These are phyloP conservation scores for Lepidochrysops patricia DNA, from an alignment of 2,888 invertebrate genomes.

Conservation along the genomic window DNA sequence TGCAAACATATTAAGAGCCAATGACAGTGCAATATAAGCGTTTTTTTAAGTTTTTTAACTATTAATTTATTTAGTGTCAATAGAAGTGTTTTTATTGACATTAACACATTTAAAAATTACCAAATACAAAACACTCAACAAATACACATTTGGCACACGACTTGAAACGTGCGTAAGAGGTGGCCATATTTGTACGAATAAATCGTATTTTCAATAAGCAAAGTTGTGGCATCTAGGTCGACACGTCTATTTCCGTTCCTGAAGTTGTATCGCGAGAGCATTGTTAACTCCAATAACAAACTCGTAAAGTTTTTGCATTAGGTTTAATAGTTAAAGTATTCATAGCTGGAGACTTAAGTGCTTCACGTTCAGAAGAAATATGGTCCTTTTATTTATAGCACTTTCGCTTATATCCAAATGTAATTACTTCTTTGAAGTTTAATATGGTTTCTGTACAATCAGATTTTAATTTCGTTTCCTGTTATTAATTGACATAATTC, in stretches of 20 bases:
- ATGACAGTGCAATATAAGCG: too few species aligned
- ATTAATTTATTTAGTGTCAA: too few species aligned
- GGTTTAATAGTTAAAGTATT: constrained; percentile 7
- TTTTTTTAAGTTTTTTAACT: too few species aligned
- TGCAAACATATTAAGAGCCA: too few species aligned
- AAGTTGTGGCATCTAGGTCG: constrained; percentile 24
- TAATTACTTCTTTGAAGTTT: background rate
- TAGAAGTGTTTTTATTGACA: too few species aligned
- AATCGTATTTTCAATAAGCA: constrained; percentile 11
- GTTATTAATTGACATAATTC: too few species aligned
- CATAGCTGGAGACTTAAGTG: background rate
- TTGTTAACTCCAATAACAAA: constrained; percentile 23
- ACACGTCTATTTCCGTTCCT: constrained; percentile 26
- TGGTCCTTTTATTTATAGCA: background rate
- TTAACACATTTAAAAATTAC: too few species aligned
- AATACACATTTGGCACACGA: background rate
- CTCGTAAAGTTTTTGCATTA: constrained; percentile 13
- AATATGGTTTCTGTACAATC: too few species aligned
- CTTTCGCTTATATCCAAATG: background rate
- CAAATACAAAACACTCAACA: background rate
- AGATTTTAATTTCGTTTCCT: too few species aligned
- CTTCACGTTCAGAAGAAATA: background rate
- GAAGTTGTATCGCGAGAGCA: constrained; percentile 23
- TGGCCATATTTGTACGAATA: background rate
- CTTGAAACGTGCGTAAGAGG: background rate